A percentile compares a stretch with the other conserved stretches of the same genome.
These are phyloP conservation scores for Ondatra zibethicus DNA, from an alignment of 2,113 vertebrate species.

Conservation along the genomic window DNA sequence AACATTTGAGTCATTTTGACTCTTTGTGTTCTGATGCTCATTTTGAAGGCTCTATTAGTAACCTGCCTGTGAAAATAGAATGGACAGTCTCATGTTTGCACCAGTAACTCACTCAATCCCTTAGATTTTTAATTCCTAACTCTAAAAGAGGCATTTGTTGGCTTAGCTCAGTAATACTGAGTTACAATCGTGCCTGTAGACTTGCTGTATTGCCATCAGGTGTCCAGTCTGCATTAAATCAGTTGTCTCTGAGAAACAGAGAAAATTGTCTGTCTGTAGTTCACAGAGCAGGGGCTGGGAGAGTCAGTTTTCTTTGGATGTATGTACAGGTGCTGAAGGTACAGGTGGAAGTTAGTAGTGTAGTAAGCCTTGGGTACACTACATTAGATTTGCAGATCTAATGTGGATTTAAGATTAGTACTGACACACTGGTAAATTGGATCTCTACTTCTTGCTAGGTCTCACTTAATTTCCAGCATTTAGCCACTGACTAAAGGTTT, in stretches of 20 bases:
- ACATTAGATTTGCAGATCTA: neutral
- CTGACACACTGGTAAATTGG: neutral
- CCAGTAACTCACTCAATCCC: neutral
- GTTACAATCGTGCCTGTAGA: neutral
- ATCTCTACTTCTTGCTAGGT: neutral
- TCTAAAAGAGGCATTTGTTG: neutral
- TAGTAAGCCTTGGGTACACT: neutral
- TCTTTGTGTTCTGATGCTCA: neutral
- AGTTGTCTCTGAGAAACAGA: neutral
- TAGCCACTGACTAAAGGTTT: neutral
- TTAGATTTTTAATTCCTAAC: neutral
- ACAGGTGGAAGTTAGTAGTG: neutral
- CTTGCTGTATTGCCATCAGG: neutral
- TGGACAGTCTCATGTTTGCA: neutral
- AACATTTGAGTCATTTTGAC: neutral
- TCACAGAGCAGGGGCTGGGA: neutral
- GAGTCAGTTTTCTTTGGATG: neutral
- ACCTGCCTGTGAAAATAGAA: neutral
- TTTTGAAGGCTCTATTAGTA: neutral
- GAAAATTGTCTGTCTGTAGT: neutral
- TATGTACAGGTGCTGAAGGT: neutral
- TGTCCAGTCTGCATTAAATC: neutral
- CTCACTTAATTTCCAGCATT: constrained; percentile 41
- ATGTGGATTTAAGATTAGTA: neutral
- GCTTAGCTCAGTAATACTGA: neutral